Percentiles rank a stretch among this genome's conserved stretches.
These are phyloP conservation scores for Diglossa cyanea DNA, from an alignment of 2,797 vertebrate genomes.

Conservation along the genomic window DNA sequence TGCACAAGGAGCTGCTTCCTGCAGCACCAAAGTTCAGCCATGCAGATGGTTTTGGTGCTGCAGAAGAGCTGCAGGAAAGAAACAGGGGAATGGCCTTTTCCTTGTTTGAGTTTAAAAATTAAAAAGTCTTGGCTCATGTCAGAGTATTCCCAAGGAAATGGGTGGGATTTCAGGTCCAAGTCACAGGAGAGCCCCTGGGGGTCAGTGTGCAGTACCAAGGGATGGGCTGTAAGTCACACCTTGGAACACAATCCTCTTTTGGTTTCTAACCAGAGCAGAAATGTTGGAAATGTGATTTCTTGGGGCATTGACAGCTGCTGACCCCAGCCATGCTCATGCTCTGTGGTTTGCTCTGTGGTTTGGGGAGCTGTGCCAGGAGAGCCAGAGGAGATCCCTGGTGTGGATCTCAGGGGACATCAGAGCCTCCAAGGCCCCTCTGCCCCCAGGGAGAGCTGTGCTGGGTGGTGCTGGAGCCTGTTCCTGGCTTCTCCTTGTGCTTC, in stretches of 20 bases:
- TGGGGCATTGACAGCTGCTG: neutral
- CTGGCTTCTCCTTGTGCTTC: fast-evolving
- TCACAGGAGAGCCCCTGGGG: neutral
- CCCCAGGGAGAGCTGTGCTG: neutral
- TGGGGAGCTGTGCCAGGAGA: fast-evolving
- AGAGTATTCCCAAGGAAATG: neutral
- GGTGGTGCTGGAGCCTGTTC: neutral
- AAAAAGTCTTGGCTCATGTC: neutral
- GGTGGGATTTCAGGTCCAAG: neutral
- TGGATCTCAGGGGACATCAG: neutral
- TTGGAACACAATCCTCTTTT: neutral
- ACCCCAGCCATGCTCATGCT: neutral
- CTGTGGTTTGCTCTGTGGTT: neutral
- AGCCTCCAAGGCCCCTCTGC: neutral
- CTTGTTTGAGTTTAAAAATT: neutral
- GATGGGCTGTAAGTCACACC: neutral
- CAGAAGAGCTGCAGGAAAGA: neutral
- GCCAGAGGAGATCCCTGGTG: neutral
- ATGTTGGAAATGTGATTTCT: neutral
- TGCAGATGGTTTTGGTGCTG: neutral
- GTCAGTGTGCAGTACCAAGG: fast-evolving
- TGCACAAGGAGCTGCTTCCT: neutral
- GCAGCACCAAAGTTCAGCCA: neutral
- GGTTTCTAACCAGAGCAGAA: neutral
- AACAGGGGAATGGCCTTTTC: neutral